These are phyloP conservation scores for Bradypodion pumilum DNA, from an alignment of 2,797 vertebrate genomes.

Conservation along the genomic window DNA sequence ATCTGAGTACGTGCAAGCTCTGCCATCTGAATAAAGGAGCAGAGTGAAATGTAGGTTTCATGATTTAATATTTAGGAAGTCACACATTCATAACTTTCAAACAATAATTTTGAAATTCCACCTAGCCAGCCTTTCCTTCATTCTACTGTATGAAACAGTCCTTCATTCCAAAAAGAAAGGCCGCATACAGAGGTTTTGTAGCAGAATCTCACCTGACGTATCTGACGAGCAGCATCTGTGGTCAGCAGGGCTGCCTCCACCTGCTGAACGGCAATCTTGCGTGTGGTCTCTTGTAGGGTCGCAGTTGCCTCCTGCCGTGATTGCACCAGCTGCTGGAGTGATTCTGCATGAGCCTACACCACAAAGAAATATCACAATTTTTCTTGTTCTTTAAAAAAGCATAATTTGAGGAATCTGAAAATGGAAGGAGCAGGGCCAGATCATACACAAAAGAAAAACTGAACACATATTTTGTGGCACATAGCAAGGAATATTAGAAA, in stretches of 20 bases:
- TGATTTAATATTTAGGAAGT: not conserved
- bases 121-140: not conserved
- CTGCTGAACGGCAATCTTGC: conserved; percentile 87
- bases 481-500: not conserved
- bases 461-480: not conserved
- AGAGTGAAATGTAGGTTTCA: conserved; percentile 13
- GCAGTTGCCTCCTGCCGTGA: conserved; percentile 81
- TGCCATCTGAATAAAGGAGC: conserved; percentile 80
- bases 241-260: conserved; percentile 79
- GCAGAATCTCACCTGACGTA: conserved; percentile 82
- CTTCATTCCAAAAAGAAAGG: not conserved
- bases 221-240: conserved; percentile 81
- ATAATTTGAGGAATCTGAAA: not conserved
- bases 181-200: not conserved
- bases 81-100: not conserved
- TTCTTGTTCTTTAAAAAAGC: not conserved
- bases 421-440: not conserved
- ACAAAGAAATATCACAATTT: conserved; percentile 23
- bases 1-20: conserved; percentile 83
- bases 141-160: not conserved
- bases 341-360: conserved; percentile 85
- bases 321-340: conserved; percentile 82
- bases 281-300: conserved; percentile 79
- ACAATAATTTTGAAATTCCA: not conserved
- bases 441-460: not conserved